Evolutionary conservation across 2,888 invertebrate genomes (phyloP), one percentile per base, ranked within the genome.

Genomic region (Ophonus ardosiacus): DNA sequence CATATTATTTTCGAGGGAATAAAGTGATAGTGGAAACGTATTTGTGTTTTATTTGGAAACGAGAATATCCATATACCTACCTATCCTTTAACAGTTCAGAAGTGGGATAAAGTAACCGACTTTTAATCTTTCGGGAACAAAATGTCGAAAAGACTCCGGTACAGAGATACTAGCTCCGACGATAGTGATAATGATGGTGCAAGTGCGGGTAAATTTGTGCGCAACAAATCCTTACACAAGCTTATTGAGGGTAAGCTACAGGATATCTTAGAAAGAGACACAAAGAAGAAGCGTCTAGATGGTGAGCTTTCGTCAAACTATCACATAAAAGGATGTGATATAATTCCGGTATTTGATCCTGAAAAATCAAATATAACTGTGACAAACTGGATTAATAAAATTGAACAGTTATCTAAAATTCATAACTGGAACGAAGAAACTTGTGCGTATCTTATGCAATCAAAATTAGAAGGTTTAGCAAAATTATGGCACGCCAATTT

Each of bases 401-500:
- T 61, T 18, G 21, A 61, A 17, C 61, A 17, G 10, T 18, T 61
- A 61, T n/a, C 61, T 15, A 61, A 57, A 4, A 57, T 57, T 57
- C 40, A 40, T 7, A 40, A 40, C n/a, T 63, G 63, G 63, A 21
- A 63, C 8, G 63, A 21, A 10, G 63, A 24, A 10, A 24, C 63
- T 10, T 24, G 63, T 8, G 21, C 63, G 24, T 63, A 63, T 13
- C 18, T 63, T 24, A 63, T 63, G 63, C 63, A 63, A 24, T 63
- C 63, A 6, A 63, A 63, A 24, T 18, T 63, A 7, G 63, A 63
- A 24, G 63, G 63, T n/a, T n/a, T n/a, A n/a, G n/a, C n/a, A n/a
- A n/a, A n/a, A n/a, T n/a, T n/a, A n/a, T n/a, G n/a, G n/a, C 63
- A 63, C 24, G 13, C 17, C 15, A 57, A 57, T 13, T 57, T 57